Evolutionary conservation across 2,113 vertebrate species (phyloP), one percentile per base, ranked within the genome.

Genomic region (Boulengerochromis microlepis): DNA sequence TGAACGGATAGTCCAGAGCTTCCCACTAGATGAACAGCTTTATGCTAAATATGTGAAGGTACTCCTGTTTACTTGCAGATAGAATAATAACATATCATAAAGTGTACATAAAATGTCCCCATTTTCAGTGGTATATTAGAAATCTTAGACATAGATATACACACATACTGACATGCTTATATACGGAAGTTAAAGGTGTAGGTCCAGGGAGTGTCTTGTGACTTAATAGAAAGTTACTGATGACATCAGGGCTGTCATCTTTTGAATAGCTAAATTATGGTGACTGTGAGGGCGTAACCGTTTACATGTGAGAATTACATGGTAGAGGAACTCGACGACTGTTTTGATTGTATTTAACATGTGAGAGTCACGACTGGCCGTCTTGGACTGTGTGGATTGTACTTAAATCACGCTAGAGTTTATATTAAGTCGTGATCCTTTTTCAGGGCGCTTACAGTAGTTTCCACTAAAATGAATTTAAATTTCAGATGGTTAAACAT

Each of bases 31-130:
- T 92, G 98, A 99, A 24, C 98, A 99, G 96, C 98, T 99, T 95
- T 99, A 99, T 92, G 99, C 99, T 82, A 99, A 99, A 98, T 99
- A 99, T 35, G 97, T 99, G 84, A 99, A 99, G 98, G 99, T 99
- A 97, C 95, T 35, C 10, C 2, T 42, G 26, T 29, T 40, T 22
- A 22, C 10, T 11, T 66, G 4, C 19, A 57, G 26, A 64, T n/a
- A 2, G 10, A 29, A 26, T 15, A 22, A 10, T 31, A 40, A 54
- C 18, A 57, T 16, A n/a, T 40, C 18, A 61, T 15, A 16, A 52
- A 53, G n/a, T 29, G 18, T 38, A 66, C 61, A 38, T 38, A 66
- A 35, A 66, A 19, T 64, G 2, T 11, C 82, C 71, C 81, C 29
- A 47, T 83, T 61, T 18, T 24, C 18, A 16, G 31, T 24, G 10